Conservation (phyloP, 2,113 vertebrate genomes). For the Ornithorhynchus anatinus region DNA sequence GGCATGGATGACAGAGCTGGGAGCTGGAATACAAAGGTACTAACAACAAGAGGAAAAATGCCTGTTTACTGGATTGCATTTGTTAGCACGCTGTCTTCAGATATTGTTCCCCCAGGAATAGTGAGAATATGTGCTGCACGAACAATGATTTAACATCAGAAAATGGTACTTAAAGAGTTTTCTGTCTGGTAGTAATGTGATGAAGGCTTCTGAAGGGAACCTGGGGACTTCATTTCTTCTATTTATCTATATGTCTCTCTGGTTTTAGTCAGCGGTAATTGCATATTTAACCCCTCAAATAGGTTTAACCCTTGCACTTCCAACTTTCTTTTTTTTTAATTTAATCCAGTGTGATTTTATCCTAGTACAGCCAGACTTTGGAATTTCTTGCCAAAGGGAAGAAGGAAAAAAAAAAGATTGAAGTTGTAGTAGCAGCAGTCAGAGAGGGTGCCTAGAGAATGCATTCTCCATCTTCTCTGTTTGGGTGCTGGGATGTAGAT, state of each 20-base stretch:
- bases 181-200: conserved; percentile 78
- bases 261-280: conserved; percentile 76
- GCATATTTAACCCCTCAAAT: conserved; percentile 79
- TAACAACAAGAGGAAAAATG: conserved; percentile 76
- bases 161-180: conserved; percentile 82
- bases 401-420: conserved; percentile 47
- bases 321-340: conserved; percentile 35
- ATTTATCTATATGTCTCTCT: conserved; percentile 80
- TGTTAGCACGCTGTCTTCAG: conserved; percentile 81
- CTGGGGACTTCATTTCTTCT: conserved; percentile 79
- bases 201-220: conserved; percentile 76
- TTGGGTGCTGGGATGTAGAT: conserved; percentile 17
- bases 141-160: conserved; percentile 83
- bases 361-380: conserved; percentile 42
- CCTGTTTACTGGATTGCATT: conserved; percentile 80
- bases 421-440: conserved; percentile 17
- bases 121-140: conserved; percentile 68
- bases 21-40: conserved; percentile 74
- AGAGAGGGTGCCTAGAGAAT: neutral
- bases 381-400: conserved; percentile 41
- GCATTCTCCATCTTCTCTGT: conserved; percentile 13
- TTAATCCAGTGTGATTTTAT: conserved; percentile 45
- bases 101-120: conserved; percentile 80
- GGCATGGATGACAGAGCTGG: conserved; percentile 77
- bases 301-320: conserved; percentile 68